A percentile compares a stretch with the other conserved stretches of the same genome.
Conservation (phyloP, 2,797 vertebrate species). For the Muraenolepis orangiensis region DNA sequence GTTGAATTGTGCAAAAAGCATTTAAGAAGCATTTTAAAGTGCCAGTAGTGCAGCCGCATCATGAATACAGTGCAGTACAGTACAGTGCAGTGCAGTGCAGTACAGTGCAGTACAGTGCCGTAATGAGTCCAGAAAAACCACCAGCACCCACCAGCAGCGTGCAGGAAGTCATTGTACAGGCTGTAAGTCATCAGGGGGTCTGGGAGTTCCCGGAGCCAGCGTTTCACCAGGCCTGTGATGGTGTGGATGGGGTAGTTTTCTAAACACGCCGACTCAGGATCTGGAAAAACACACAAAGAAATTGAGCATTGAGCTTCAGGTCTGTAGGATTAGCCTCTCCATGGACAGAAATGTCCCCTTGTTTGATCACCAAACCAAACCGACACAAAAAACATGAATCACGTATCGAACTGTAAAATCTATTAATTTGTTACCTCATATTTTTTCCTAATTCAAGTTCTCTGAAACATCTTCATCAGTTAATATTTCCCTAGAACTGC, state of each 20-base stretch:
- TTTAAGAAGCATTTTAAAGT: no score
- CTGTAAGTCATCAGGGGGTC: constrained; percentile 93
- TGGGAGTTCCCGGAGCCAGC: constrained; percentile 92
- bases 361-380: not conserved
- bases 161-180: constrained; percentile 90
- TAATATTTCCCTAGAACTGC: not conserved
- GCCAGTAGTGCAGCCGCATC: no score
- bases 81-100: no score
- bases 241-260: constrained; percentile 94
- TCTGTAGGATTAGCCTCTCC: not conserved
- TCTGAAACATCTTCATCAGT: not conserved
- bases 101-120: no score
- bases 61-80: no score
- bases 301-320: not conserved
- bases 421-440: not conserved
- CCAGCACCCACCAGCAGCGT: constrained; percentile 86
- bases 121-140: no score
- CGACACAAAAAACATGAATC: no score
- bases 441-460: not conserved
- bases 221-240: constrained; percentile 89
- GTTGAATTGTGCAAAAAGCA: no score
- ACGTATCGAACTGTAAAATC: no score
- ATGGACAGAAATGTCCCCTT: constrained; percentile 1
- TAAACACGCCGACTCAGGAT: constrained; percentile 73
- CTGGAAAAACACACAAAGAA: constrained; percentile 63